A percentile compares a stretch with the other conserved stretches of the same genome.
Evolutionary conservation across 1,140 invertebrate species (phyloP).

Genomic region (Radopholus similis): DNA sequence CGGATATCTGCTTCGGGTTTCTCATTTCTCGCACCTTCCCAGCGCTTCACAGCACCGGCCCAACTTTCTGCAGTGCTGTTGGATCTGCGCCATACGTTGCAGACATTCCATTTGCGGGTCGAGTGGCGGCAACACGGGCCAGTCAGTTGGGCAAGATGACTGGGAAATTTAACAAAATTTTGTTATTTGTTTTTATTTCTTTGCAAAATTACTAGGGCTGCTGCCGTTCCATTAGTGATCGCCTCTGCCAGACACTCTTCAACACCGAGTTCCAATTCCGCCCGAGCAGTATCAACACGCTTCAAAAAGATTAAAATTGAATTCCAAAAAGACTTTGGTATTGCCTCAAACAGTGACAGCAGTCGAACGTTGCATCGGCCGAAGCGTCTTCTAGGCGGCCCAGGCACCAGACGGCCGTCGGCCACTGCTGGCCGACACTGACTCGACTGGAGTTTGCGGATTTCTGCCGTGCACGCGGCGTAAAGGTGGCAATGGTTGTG

Average conservation of each 20-base stretch:
- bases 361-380: background rate
- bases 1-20: background rate
- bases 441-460: background rate
- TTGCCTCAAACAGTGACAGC: conserved; percentile 7
- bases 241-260: conserved; percentile 19
- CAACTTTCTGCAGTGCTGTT: conserved; percentile 21
- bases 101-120: background rate
- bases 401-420: background rate
- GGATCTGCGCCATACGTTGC: background rate
- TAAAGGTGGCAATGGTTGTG: conserved; percentile 1
- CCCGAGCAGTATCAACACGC: background rate
- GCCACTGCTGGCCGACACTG: background rate
- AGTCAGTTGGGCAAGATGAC: conserved; percentile 6
- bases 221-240: background rate
- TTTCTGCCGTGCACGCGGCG: background rate
- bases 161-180: background rate
- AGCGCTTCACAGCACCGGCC: conserved; percentile 16
- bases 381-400: background rate
- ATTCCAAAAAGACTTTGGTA: background rate
- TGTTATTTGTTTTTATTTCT: background rate
- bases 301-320: background rate
- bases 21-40: conserved; percentile 7
- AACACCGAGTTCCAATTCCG: conserved; percentile 9
- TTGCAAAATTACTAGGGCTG: background rate
- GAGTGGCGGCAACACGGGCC: conserved; percentile 7